Conservation (phyloP, 1,140 invertebrate genomes). For the Cyphomyrmex costatus region DNA sequence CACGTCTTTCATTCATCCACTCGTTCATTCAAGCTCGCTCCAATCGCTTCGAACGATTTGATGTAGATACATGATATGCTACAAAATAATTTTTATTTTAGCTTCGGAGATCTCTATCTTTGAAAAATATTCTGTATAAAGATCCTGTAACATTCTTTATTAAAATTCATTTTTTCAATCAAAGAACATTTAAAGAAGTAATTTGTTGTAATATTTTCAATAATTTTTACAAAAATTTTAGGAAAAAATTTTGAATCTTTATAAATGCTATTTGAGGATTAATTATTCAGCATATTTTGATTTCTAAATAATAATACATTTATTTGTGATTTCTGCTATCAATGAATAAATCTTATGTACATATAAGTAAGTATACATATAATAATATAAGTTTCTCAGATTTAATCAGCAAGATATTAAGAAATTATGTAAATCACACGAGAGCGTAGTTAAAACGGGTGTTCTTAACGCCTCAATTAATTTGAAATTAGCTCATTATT, state of each 20-base stretch:
- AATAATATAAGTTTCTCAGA: too few relatives aligned
- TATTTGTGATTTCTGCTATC: neutral
- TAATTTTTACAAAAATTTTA: neutral
- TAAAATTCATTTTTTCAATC: neutral
- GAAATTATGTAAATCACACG: neutral
- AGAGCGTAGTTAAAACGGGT: too few relatives aligned
- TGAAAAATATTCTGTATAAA: neutral
- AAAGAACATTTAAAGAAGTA: neutral
- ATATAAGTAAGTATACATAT: neutral
- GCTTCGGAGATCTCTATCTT: neutral
- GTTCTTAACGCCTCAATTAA: neutral
- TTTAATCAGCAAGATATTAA: slow-evolving; percentile 1
- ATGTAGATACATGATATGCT: neutral
- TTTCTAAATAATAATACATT: neutral
- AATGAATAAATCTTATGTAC: neutral
- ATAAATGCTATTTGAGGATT: neutral
- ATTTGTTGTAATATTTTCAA: neutral
- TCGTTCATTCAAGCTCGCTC: slow-evolving; percentile 64
- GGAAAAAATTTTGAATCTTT: neutral
- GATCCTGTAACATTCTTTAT: neutral
- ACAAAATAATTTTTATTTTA: neutral
- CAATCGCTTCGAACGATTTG: slow-evolving; percentile 36
- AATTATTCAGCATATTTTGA: neutral
- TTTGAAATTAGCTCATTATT: neutral
- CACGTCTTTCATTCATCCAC: slow-evolving; percentile 73